Base-by-base conservation (phyloP, 2,797 vertebrate genomes). In the Phalloptychus januarius region DNA sequence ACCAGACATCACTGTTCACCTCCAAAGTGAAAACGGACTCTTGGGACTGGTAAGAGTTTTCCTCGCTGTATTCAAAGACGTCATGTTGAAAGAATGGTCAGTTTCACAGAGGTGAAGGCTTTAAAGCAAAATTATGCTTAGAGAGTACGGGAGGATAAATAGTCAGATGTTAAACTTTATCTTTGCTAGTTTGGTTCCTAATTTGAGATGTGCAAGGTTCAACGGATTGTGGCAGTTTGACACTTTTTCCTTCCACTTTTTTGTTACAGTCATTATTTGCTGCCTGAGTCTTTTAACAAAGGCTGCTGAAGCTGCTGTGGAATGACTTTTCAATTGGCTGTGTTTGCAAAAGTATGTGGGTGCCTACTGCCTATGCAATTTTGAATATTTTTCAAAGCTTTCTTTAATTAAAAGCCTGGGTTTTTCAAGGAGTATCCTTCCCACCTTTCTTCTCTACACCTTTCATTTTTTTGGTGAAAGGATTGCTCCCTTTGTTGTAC, bases 1-100 rank as follows among this genome's bases (percentile, higher is more conserved):
- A 85, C 95, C 96, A 61, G 95, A 97, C 82, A 99, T 99, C 89
- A 98, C 96, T 7, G 98, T 99, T 56, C 96, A 98, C 91, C 96
- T 99, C 69, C 98, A 99, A 93, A 99, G 98, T 92, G 98, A 99
- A 95, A 99, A 99, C 89, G 98, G 98, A 79, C 97, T 99, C 91
- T 93, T 99, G 87, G 98, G 98, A 87, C 93, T 99, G 97, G 98
- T 99, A 96, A 97, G 97, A 89, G 13, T 75, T 80, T 82, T 79
- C 23, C 12, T 73, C 18, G 40, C 52, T 33, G 36, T 23, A 71
- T 79, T 85, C n/a, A 72, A 18, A 23, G 16, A 69, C 74, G 77
- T 84, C 7, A 33, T 84, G 77, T 76, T 48, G 45, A 48, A 63
- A n/a, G 52, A 67, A 67, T 0, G 2, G 42, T 46, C 10, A 10